Percentiles rank a stretch among this genome's conserved stretches.
phyloP scores from a whole-genome alignment of 2,888 invertebrate species.

The Platynereis dumerilii region DNA sequence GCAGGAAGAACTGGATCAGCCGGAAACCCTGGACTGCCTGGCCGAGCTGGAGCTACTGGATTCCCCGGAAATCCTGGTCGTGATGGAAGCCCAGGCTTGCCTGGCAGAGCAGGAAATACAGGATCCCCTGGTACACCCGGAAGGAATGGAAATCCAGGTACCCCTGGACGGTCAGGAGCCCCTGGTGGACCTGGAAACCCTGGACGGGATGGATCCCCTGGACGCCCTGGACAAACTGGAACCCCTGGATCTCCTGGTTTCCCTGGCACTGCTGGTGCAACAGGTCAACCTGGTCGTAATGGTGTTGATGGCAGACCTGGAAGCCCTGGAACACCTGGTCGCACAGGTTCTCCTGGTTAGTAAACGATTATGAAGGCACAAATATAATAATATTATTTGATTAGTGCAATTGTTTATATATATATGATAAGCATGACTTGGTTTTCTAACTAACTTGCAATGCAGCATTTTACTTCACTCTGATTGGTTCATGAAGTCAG shows the following conservation, averaged over 20 bases:
- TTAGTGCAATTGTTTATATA: no score
- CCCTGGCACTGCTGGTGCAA: slow-evolving; percentile 6
- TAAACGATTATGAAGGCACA: no score
- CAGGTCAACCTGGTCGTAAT: slow-evolving; percentile 8
- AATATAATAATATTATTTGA: no score
- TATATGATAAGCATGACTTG: no score
- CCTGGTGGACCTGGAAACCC: slow-evolving; percentile 16
- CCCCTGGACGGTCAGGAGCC: slow-evolving; percentile 10
- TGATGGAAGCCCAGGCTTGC: slow-evolving; percentile 16
- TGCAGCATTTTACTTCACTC: no score
- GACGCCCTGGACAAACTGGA: slow-evolving; percentile 17
- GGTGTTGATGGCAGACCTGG: slow-evolving; percentile 16
- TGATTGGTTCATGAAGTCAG: no score
- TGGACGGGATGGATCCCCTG: slow-evolving; percentile 16
- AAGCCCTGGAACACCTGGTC: slow-evolving; percentile 17
- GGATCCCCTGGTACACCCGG: slow-evolving; percentile 18
- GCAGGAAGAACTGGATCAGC: slow-evolving; percentile 3
- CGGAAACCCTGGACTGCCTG: slow-evolving; percentile 18
- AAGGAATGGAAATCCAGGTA: slow-evolving; percentile 9
- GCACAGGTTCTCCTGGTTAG: slow-evolving; percentile 11
- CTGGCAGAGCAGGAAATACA: slow-evolving; percentile 18
- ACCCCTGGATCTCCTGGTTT: slow-evolving; percentile 13
- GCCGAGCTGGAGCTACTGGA: slow-evolving; percentile 19
- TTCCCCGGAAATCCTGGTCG: slow-evolving; percentile 15
- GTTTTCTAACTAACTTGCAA: no score